Percentiles rank a stretch among this genome's conserved stretches.
These are phyloP conservation scores for Cephalopachus bancanus DNA, from an alignment of 2,797 vertebrate genomes.

Conservation along the genomic window DNA sequence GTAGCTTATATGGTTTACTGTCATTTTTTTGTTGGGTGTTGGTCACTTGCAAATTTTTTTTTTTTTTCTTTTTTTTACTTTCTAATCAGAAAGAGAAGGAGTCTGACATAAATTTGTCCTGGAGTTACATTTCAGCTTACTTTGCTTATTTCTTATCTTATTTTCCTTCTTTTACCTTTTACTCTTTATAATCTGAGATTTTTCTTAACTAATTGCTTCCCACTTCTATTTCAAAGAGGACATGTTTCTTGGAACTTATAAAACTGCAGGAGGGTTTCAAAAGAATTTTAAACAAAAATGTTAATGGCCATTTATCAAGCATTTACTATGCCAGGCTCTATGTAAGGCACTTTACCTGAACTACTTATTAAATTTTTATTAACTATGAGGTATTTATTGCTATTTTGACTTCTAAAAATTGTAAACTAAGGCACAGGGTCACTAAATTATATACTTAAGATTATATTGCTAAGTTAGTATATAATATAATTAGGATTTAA, in stretches of 20 bases:
- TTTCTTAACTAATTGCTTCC: not conserved
- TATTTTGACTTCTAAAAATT: not conserved
- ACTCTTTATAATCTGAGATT: not conserved
- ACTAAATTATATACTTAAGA: not conserved
- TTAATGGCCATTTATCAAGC: not conserved
- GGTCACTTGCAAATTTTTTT: not conserved
- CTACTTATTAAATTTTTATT: not conserved
- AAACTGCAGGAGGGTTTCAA: not conserved
- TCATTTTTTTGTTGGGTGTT: not conserved
- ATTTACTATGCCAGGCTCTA: not conserved
- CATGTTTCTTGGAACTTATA: not conserved
- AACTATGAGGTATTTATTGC: not conserved
- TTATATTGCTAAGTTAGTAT: not conserved
- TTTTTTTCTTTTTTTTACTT: not conserved
- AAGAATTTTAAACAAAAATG: not conserved
- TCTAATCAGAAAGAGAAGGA: not conserved
- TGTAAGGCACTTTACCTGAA: not conserved
- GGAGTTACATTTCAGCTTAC: not conserved
- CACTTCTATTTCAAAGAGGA: not conserved
- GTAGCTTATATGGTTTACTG: not conserved
- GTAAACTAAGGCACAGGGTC: not conserved
- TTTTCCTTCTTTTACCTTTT: not conserved
- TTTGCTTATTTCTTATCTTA: not conserved
- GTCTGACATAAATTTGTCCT: not conserved
- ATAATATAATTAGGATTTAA: not conserved